Evolutionary conservation across 2,797 vertebrate species (phyloP).

Genomic region (Brachyalestes nurse): DNA sequence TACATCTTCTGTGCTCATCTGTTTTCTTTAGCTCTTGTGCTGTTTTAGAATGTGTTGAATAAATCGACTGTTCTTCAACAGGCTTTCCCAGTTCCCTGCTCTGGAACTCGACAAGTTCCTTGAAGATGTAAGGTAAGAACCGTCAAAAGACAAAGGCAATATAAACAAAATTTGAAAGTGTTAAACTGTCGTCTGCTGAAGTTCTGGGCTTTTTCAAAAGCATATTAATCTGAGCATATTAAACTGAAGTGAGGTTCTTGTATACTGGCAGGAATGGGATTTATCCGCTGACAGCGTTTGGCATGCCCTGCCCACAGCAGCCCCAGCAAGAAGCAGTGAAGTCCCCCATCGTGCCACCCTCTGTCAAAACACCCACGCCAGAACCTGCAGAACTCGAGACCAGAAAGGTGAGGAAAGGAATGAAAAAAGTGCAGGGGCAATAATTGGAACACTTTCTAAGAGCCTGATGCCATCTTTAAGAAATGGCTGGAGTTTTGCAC

Average conservation of each 20-base stretch:
- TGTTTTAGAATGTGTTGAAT: neutral
- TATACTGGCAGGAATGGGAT: constrained; percentile 87
- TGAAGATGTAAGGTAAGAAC: constrained; percentile 92
- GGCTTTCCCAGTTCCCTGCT: constrained; percentile 95
- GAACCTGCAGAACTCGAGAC: constrained; percentile 96
- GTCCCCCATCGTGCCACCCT: constrained; percentile 93
- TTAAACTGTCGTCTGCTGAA: neutral
- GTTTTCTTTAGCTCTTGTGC: neutral
- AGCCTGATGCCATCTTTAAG: too few relatives aligned
- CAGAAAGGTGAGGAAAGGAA: constrained; percentile 85
- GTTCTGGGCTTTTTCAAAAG: too few relatives aligned
- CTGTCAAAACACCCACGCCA: constrained; percentile 94
- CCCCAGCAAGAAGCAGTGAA: constrained; percentile 94
- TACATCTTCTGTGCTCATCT: too few relatives aligned
- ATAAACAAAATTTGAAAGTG: neutral
- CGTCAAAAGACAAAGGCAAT: neutral
- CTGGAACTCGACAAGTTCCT: constrained; percentile 97
- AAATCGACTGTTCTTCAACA: constrained; percentile 58
- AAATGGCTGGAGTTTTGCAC: too few relatives aligned
- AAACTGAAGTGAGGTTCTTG: neutral
- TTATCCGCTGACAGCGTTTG: constrained; percentile 96
- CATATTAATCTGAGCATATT: too few relatives aligned
- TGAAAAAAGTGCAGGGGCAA: neutral
- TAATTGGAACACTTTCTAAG: neutral
- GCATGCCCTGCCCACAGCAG: constrained; percentile 90